Base-by-base conservation (phyloP, 2,888 invertebrate genomes). In the Ypsolopha sequella region DNA sequence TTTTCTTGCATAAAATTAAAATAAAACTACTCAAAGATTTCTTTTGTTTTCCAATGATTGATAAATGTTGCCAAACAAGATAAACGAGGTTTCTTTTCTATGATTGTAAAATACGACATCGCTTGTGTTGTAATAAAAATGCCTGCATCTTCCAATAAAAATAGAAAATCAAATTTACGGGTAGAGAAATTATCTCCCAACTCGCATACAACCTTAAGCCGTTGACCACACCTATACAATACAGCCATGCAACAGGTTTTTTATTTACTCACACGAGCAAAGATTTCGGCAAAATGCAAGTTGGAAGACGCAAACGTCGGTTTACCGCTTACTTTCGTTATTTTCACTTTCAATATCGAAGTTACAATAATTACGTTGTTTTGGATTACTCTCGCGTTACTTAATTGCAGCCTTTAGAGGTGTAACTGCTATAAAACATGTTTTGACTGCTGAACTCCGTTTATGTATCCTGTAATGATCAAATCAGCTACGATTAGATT, bases 341-440 rank as follows among this genome's bases (percentile, higher is more conserved):
- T 68, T 78, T 78, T 78, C 78, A 78, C 85, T 85, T 85, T 85
- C 84, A 65, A 75, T 71, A 24, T 43, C 56, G 63, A 63, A 71
- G 71, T 69, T 70, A 75, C 14, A 47, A 47, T 47, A 47, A 47
- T 47, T 70, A 69, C 63, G 63, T 63, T 63, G 59, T 67, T 62
- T 60, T 63, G 65, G 63, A 64, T 73, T 73, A 68, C 58, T 24
- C 24, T 24, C 24, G 24, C 4, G 68, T 75, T 71, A 73, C 64
- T 68, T 71, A 71, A 75, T 76, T 72, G 43, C 14, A 35, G 51
- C 35, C 36, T 11, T 10, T 11, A 14, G 44, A 51, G 50, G 43
- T 24, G 24, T 13, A 50, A 38, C 35, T 50, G 43, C 36, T 43
- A 36, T 33, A 34, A 44, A 38, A 45, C 11, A 10, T 44, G 38